phyloP scores from a whole-genome alignment of 2,797 vertebrate genomes.

The Gila robusta region DNA sequence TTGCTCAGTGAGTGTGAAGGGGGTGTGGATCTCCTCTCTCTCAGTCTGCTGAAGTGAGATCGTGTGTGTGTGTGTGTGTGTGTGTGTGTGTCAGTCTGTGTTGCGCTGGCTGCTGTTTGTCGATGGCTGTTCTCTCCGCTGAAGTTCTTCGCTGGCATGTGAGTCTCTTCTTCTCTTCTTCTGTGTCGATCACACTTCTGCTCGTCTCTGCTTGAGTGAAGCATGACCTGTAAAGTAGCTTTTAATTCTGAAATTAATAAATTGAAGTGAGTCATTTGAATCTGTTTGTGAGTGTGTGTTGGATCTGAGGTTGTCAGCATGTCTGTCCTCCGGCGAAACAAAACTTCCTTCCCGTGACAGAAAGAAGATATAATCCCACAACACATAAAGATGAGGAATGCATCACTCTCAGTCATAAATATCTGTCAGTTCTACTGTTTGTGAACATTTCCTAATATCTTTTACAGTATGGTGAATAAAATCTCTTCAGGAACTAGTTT shows the following conservation, averaged over 20 bases:
- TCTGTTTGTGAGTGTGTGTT: not conserved
- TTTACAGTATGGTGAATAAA: too few species aligned
- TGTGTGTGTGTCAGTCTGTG: conserved; percentile 58
- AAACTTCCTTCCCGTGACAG: conserved; percentile 72
- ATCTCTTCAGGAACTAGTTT: not conserved
- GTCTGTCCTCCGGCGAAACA: conserved; percentile 65
- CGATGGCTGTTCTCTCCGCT: conserved; percentile 85
- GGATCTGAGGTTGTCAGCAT: conserved; percentile 27
- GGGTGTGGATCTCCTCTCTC: conserved; percentile 74
- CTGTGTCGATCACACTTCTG: not conserved
- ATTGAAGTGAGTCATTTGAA: not conserved
- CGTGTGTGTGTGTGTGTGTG: conserved; percentile 44
- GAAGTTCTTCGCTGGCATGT: conserved; percentile 84
- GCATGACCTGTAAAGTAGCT: not conserved
- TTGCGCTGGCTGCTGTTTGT: conserved; percentile 74
- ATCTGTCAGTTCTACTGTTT: conserved; percentile 21
- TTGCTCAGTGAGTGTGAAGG: conserved; percentile 61
- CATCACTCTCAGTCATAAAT: conserved; percentile 49
- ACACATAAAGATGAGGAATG: conserved; percentile 65
- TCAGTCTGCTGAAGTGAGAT: conserved; percentile 49
- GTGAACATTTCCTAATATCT: not conserved
- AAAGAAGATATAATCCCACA: conserved; percentile 59
- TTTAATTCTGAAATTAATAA: not conserved
- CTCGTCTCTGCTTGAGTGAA: not conserved
- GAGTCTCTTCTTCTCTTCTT: conserved; percentile 66